Percentiles rank a stretch among this genome's conserved stretches.
phyloP scores from a whole-genome alignment of 2,113 vertebrate genomes.

The Larimichthys polyactis region DNA sequence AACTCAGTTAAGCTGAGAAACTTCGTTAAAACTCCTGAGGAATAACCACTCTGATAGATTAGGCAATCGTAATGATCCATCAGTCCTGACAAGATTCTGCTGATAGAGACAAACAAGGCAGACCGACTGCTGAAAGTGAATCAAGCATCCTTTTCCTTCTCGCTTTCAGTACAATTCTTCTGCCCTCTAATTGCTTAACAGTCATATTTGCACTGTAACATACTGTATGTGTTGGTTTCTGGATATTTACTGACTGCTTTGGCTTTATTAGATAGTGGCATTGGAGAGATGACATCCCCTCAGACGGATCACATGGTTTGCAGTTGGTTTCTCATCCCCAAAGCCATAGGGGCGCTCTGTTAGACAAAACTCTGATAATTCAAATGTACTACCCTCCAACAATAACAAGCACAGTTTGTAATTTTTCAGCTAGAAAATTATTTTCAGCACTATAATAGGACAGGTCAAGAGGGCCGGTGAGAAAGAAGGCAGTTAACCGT shows the following conservation, averaged over 20 bases:
- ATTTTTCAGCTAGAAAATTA: background rate
- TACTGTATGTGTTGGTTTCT: background rate
- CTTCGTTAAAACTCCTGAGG: conserved; percentile 6
- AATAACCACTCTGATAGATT: conserved; percentile 12
- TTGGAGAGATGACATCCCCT: background rate
- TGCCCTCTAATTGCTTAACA: background rate
- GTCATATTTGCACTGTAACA: background rate
- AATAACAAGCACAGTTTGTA: background rate
- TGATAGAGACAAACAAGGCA: conserved; percentile 33
- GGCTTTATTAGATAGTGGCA: background rate
- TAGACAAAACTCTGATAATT: background rate
- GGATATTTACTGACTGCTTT: background rate
- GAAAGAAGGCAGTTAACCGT: background rate
- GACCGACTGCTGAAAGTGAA: background rate
- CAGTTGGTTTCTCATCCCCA: background rate
- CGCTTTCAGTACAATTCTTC: background rate
- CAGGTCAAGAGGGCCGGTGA: background rate
- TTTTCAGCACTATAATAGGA: background rate
- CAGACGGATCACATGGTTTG: no score
- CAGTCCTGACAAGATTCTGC: conserved; percentile 37
- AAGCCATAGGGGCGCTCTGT: background rate
- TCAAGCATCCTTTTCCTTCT: background rate
- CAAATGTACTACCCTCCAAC: background rate
- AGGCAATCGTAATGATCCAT: conserved; percentile 31
- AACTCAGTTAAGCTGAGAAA: conserved; percentile 3